Base-by-base conservation (phyloP, 2,888 invertebrate species). In the Andrena haemorrhoa region DNA sequence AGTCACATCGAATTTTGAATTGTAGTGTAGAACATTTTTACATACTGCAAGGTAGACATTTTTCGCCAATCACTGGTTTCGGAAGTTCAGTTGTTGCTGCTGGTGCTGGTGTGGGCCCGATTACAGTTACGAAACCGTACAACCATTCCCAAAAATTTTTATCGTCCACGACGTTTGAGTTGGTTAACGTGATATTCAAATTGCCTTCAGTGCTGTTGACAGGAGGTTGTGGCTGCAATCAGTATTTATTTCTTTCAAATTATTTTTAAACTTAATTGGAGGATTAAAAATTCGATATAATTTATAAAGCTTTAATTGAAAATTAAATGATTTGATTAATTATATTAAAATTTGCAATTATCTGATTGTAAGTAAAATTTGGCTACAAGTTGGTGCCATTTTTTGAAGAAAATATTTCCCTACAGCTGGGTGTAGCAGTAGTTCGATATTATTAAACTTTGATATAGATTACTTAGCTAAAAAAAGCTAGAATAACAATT, bases 11-110 rank as follows among this genome's bases (percentile, higher is more conserved):
- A 6, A 23, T 47, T 29, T 58, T 12, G 5, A 58, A 8, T n/a
- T 26, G 2, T 10, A 6, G 8, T 63, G 23, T 10, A 5, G 26
- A 41, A 53, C 26, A 49, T 10, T 63, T 2, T 12, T 61, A 82
- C 95, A 94, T 89, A 96, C 96, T 94, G 89, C 96, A 96, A 61
- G 93, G 87, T 8, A 94, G 94, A 88, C 96, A 96, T 33, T 94
- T 90, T 3, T 93, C 91, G 0, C 95, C 94, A 2, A 94, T 93
- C 2, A 61, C 58, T 72, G 80, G 92, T 20, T 20, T 85, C 5
- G 89, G 82, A 41, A 87, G 82, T 26, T 86, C 86, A 51, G 94
- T 69, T 12, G 92, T 89, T 1, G 93, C 86, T 4, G 93, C 89
- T 1, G 10, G 63, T 16, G 74, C 92, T 87, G 0, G 41, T 16